Base-by-base conservation (phyloP, 2,113 vertebrate genomes). In the Varanus salvator region DNA sequence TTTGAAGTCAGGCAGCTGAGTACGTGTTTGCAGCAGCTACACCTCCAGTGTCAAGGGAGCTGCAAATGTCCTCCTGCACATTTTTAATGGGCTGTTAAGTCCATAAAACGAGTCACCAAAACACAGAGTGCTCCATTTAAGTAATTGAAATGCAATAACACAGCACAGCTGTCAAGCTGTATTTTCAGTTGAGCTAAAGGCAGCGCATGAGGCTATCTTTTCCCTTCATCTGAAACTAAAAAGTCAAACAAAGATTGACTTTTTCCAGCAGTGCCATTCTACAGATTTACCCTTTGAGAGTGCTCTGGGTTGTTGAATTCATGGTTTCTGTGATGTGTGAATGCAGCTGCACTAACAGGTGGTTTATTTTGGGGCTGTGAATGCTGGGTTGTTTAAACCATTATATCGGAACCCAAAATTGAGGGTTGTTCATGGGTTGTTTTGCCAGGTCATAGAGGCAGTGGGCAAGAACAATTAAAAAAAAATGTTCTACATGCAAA, bases 91-190 rank as follows among this genome's bases (percentile, higher is more conserved):
- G 50, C 78, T 88, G 78, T 57, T 72, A 88, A 82, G 66, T 57
- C n/a, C 50, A 44, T 81, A 82, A 88, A 88, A 81, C 14, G 14
- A 60, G 66, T 82, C 78, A 44, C 78, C 80, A 60, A n/a, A 81
- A 82, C 14, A 64, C 4, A 9, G 21, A 57, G 34, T 50, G 27
- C 23, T 80, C 66, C 87, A 52, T 80, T 88, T 81, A 81, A 81
- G 87, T 88, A 82, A 88, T 82, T 88, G 87, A 88, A 82, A 88
- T 88, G 48, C 78, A 88, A 38, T 74, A 88, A 88, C 50, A 60
- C 0, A n/a, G 48, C 23, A 34, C 86, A 87, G 86, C 86, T 87
- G 86, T 71, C 48, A 72, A 31, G 78, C 78, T 60, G 52, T 88
- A 88, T 88, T 57, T 88, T 81, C 78, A 74, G 68, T 74, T 81